Conservation (phyloP, 2,888 invertebrate genomes). For the Malacosoma neustria region DNA sequence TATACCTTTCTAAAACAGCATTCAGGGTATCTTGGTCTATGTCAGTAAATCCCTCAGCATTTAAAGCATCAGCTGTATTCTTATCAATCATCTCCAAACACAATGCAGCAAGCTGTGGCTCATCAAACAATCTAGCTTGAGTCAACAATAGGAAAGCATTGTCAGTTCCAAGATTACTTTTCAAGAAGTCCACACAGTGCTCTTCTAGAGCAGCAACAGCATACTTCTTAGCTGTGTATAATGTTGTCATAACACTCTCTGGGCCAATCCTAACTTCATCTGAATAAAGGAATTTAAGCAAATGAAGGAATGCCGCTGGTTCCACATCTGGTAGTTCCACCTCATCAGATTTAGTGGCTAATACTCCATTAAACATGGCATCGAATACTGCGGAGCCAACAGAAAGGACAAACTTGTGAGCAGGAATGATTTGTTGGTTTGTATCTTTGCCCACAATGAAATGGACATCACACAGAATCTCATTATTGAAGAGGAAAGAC, state of each 20-base stretch:
- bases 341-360: constrained; percentile 80
- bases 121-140: constrained; percentile 87
- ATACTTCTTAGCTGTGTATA: constrained; percentile 92
- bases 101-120: constrained; percentile 85
- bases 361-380: constrained; percentile 88
- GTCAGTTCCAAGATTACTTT: constrained; percentile 84
- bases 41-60: constrained; percentile 87
- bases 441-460: constrained; percentile 85
- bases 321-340: constrained; percentile 90
- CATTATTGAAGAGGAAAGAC: constrained; percentile 74
- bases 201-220: constrained; percentile 88
- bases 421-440: constrained; percentile 81
- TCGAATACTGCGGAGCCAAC: constrained; percentile 91
- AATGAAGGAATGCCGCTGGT: constrained; percentile 84
- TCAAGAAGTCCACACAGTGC: constrained; percentile 86
- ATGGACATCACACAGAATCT: constrained; percentile 79
- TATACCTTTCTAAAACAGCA: constrained; percentile 79
- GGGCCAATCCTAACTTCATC: constrained; percentile 90
- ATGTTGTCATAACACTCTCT: constrained; percentile 89
- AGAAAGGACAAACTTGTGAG: constrained; percentile 86
- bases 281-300: constrained; percentile 83
- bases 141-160: constrained; percentile 89
- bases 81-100: constrained; percentile 90
- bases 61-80: constrained; percentile 85
- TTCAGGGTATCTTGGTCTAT: constrained; percentile 87